Evolutionary conservation across 1,140 invertebrate species (phyloP), one percentile per base, ranked within the genome.

Genomic region (Cotesia vestalis): DNA sequence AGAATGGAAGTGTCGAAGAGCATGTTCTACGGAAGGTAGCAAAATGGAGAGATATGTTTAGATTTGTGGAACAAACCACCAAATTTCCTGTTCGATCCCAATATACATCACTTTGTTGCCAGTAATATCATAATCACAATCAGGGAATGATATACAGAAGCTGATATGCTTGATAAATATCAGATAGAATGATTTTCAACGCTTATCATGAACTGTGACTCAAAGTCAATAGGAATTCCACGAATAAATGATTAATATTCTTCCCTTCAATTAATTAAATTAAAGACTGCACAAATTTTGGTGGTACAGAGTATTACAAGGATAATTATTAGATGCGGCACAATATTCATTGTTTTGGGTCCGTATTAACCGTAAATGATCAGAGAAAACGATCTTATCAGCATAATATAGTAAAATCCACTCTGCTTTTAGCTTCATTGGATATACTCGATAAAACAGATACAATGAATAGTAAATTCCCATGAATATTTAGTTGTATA

Each of bases 71-170:
- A 83, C 80, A 81, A 77, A 75, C 80, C 80, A 82, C 81, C 83
- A 85, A 84, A 85, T 86, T 84, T 85, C 79, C 82, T 78, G 78
- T 85, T 80, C 83, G 84, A 86, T 85, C 85, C 84, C 70, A 73
- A 71, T 74, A 70, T 82, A 81, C 81, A 81, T 77, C 73, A 69
- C 69, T 77, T 57, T 46, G 64, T 59, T 63, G 57, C 38, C 72
- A 61, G 5, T 46, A 46, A 46, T 46, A 73, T 73, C 74, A 38
- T 36, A 40, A 57, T 52, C 63, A 59, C 36, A 52, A 63, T 53
- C 46, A 52, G n/a, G 5, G 17, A 20, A 59, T 59, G 9, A 27
- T 59, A 20, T 62, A 12, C 34, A 8, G 4, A 38, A 62, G 4
- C 5, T 6, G 14, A 62, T 8, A 62, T 62, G 27, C 27, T 27